A percentile compares a stretch with the other conserved stretches of the same genome.
Evolutionary conservation across 2,797 vertebrate genomes (phyloP).

Genomic region (Sebastes matsubarae): DNA sequence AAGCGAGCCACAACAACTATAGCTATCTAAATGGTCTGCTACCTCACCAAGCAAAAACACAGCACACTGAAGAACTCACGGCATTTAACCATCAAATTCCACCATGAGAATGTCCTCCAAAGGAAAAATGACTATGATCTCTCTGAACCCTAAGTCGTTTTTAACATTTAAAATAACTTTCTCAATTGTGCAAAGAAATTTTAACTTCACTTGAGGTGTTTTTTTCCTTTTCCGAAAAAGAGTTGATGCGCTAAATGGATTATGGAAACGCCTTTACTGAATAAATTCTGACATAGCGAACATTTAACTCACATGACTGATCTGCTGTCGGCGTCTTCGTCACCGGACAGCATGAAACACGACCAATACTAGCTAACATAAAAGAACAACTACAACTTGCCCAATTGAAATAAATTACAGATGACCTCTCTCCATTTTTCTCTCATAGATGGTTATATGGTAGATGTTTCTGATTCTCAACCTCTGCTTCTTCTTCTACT

Average conservation of each 20-base stretch:
- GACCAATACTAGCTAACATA: too few species aligned
- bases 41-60: neutral
- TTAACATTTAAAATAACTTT: neutral
- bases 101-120: neutral
- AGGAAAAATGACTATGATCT: neutral
- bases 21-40: neutral
- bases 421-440: too few species aligned
- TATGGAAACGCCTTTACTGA: neutral
- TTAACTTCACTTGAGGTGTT: accelerated
- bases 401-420: too few species aligned
- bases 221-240: neutral
- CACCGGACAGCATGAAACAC: too few species aligned
- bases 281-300: too few species aligned
- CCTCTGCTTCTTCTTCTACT: too few species aligned
- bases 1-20: neutral
- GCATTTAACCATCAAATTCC: neutral
- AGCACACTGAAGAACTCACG: neutral
- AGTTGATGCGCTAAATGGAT: neutral
- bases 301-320: too few species aligned
- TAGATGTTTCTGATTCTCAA: too few species aligned
- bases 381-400: too few species aligned
- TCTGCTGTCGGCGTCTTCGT: too few species aligned
- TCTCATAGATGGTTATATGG: too few species aligned
- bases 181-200: neutral
- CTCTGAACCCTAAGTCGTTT: neutral